Evolutionary conservation across 1,140 invertebrate genomes (phyloP).

Genomic region (Glossosoma conforme): DNA sequence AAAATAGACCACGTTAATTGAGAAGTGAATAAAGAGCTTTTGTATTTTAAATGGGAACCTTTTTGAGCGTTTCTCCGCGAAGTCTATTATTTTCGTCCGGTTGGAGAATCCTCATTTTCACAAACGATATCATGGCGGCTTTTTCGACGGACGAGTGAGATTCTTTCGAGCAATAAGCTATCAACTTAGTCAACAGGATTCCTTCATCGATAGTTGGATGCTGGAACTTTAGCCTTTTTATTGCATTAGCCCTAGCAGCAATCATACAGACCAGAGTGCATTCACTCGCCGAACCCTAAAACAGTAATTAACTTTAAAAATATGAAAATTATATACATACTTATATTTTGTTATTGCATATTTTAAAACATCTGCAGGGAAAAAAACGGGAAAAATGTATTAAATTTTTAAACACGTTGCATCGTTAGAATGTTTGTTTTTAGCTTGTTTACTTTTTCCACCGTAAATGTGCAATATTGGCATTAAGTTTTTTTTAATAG

Average conservation of each 20-base stretch:
- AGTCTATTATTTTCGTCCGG: constrained; percentile 91
- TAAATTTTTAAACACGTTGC: no score
- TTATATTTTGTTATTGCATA: no score
- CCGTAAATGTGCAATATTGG: no score
- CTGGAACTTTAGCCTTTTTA: constrained; percentile 83
- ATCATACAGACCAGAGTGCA: constrained; percentile 94
- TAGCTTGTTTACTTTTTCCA: no score
- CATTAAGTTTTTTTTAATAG: no score
- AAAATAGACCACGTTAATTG: no score
- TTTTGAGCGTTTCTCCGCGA: constrained; percentile 77
- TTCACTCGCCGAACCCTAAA: constrained; percentile 93
- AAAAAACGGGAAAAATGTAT: no score
- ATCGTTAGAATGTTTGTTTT: no score
- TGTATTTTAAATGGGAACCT: constrained; percentile 53
- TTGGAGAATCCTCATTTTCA: constrained; percentile 94
- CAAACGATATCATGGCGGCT: constrained; percentile 97
- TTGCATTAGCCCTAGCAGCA: constrained; percentile 89
- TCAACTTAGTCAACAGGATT: constrained; percentile 88
- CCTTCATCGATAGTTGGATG: constrained; percentile 93
- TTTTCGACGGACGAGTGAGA: constrained; percentile 99
- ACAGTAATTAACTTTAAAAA: no score
- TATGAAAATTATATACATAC: no score
- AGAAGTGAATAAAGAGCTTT: no score
- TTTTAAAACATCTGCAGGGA: no score
- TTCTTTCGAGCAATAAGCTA: constrained; percentile 90